Evolutionary conservation across 2,797 vertebrate species (phyloP), one percentile per base, ranked within the genome.

Genomic region (Carduelis carduelis): DNA sequence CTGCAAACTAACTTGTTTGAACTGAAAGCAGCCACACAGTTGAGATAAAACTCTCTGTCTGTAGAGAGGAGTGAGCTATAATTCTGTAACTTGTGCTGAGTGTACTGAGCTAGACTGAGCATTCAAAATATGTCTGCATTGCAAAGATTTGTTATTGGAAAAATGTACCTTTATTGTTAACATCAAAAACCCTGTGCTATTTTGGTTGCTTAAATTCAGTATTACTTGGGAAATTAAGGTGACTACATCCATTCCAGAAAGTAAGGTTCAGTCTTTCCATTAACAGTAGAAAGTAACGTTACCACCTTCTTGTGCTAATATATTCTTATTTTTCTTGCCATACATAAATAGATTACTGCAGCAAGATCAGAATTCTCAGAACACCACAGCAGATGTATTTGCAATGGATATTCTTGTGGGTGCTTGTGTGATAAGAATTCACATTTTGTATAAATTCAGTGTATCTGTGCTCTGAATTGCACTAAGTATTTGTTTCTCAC

Each of bases 381-480:
- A 89, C 65, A 68, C 47, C 61, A 65, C 37, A 61, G 76, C 84
- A 75, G 91, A 81, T 86, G 28, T 83, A 90, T 93, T 83, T 93
- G 79, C 5, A 2, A 64, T 83, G 82, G 68, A 52, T 87, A 78
- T 80, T 96, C 55, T 83, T 14, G 11, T 63, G 47, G 41, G 60
- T 83, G 43, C 49, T 81, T 88, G 30, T 66, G 63, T 83, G 46
- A 91, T 91, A 84, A 91, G 90, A 86, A 88, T 70, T 21, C 30
- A 9, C 22, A 9, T 79, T 91, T 89, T 83, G 61, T 86, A 27
- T 79, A 76, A 93, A 83, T 86, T 80, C 34, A 37, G 3, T 55
- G 27, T 90, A 23, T 87, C 46, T 74, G 37, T 85, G 37, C 49
- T 90, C 55, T 47, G 69, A 84, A 60, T 78, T 76, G 46, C 18